Evolutionary conservation across 2,113 vertebrate genomes (phyloP), one percentile per base, ranked within the genome.

Genomic region (Chionodraco myersi): DNA sequence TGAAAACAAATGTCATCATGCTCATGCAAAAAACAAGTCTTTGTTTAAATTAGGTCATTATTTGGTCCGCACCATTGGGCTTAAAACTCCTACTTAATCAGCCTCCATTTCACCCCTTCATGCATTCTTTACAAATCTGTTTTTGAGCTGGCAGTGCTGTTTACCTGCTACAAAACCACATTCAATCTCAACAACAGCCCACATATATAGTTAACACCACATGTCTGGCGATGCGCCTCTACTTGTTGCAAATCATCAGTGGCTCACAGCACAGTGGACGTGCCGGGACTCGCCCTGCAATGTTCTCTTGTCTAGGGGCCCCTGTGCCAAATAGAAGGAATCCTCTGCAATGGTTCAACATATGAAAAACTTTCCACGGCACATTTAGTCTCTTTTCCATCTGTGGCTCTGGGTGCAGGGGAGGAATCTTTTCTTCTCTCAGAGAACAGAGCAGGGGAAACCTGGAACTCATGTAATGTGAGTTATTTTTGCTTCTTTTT

Each of bases 41-140:
- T 72, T 64, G 62, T 72, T 86, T 69, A 45, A 75, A 64, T 57
- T 48, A 77, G 78, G 82, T 85, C 69, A 59, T 45, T 45, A 60
- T 91, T 94, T 91, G 88, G 92, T 93, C 91, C 65, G 9, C 71
- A 62, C 66, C 56, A 76, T 23, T 69, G 44, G 75, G 18, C 60
- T 74, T 45, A 56, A 87, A 68, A 66, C 14, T 67, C 49, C 57
- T 64, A 7, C 41, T 63, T 72, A 65, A 59, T 62, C n/a, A 1
- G 75, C 64, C 76, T 51, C 16, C 26, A 14, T 78, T 81, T 66
- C 58, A 41, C 21, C 61, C 62, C 58, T 48, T 48, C 36, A 59
- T 58, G 49, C 51, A 11, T 36, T 5, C 23, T 36, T 60, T 53
- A 72, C 60, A n/a, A 51, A 76, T 52, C 14, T 64, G 60, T 64